Evolutionary conservation across 1,140 invertebrate species (phyloP), one percentile per base, ranked within the genome.

Genomic region (Apis mellifera): DNA sequence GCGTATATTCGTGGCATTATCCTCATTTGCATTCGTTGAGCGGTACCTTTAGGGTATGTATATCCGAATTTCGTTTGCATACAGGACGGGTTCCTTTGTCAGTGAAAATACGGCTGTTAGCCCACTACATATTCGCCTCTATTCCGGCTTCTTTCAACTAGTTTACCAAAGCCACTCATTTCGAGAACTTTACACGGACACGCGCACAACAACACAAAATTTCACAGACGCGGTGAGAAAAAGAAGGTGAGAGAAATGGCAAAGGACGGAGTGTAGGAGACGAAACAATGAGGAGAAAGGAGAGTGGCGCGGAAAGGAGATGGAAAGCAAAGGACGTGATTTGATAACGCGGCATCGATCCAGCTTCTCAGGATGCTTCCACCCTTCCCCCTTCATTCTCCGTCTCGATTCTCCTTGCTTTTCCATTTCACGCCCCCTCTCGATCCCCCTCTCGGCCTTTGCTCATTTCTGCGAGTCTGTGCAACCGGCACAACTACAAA

Each of bases 261-360:
- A 12, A 54, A 59, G 78, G 66, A 72, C 12, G 68, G 57, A 72
- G 54, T 26, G 54, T 26, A 48, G 50, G 26, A 64, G 76, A 80
- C n/a, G 77, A 64, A 82, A 82, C 65, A 82, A 70, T 75, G 59
- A 62, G 32, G 64, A 21, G 57, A 54, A 83, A 75, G 80, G 54
- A 82, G 62, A 55, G 13, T 0, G 50, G 12, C 50, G 68, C 32
- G 23, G 48, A 54, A 54, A 13, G 17, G 62, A 72, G 66, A 55
- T 68, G 60, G 73, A 83, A 74, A 60, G 57, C 57, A 81, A 76
- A 84, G 84, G 74, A 88, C 84, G 86, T 82, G 87, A 89, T 89
- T 89, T 86, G 87, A 89, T 88, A 89, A 89, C 87, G 81, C 84
- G 66, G 86, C 86, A 89, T 89, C 86, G 87, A 89, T 89, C 87